A percentile compares a stretch with the other conserved stretches of the same genome.
Evolutionary conservation across 2,888 invertebrate genomes (phyloP).

Genomic region (Athalia circularis): DNA sequence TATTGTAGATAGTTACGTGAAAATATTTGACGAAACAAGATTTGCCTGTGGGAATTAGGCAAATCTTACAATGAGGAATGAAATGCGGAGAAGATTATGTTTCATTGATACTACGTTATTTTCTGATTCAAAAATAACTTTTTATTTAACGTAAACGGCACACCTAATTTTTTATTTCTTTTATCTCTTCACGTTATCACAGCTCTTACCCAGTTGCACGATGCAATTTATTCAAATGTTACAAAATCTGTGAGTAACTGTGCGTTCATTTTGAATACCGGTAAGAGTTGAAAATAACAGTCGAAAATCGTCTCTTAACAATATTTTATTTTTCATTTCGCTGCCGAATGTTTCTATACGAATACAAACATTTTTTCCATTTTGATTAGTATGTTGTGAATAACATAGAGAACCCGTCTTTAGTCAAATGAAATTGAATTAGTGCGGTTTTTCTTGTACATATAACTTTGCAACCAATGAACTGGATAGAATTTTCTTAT

Average conservation of each 20-base stretch:
- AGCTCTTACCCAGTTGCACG: neutral
- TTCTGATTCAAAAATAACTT: neutral
- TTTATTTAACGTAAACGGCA: conserved; percentile 2
- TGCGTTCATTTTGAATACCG: conserved; percentile 3
- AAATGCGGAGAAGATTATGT: neutral
- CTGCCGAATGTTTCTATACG: neutral
- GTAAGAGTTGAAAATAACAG: conserved; percentile 12
- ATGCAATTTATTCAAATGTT: conserved; percentile 20
- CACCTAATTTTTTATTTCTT: neutral
- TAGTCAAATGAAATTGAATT: conserved; percentile 4
- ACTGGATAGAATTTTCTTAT: conserved; percentile 17
- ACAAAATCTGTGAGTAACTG: neutral
- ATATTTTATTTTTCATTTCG: neutral
- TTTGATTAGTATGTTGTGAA: neutral
- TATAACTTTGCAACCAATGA: conserved; percentile 4
- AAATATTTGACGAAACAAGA: neutral
- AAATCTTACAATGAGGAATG: neutral
- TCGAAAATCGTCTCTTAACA: neutral
- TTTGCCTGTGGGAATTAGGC: too few species aligned
- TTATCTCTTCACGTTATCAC: neutral
- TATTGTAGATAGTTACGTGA: conserved; percentile 37
- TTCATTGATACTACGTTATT: conserved; percentile 18
- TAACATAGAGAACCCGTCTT: neutral
- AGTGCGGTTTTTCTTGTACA: conserved; percentile 5
- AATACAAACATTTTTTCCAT: conserved; percentile 2